Base-by-base conservation (phyloP, 2,113 vertebrate species). In the Romanogobio albipinnatus region DNA sequence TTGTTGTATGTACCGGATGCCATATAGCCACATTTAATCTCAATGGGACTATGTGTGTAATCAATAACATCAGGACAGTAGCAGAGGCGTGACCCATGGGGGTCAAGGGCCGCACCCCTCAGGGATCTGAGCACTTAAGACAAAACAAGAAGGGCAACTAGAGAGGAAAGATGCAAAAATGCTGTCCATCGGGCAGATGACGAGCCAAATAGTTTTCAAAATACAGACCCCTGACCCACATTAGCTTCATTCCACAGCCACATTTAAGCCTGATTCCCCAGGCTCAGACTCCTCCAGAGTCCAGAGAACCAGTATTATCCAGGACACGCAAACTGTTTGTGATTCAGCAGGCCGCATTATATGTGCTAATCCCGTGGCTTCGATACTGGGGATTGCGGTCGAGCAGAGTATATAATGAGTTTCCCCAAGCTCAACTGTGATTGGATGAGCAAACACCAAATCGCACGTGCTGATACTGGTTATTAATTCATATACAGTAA, bases 331-430 rank as follows among this genome's bases (percentile, higher is more conserved):
- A 33, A 62, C 43, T 26, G 33, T 66, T 76, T 82, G 71, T 45
- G 51, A 82, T 66, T 76, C 80, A n/a, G 39, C 45, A 81, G 59
- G 61, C 80, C 51, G 71, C 62, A 77, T 77, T 86, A 82, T 73
- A 68, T 77, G 59, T 70, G 62, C 77, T 51, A 79, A 71, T 75
- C 74, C 68, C 11, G 22, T 26, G 79, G 79, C 70, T 77, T 68
- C 39, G 82, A 59, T 39, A 36, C 43, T 56, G 24, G 13, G 59
- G 56, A 76, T 43, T 56, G 58, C 59, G 59, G 29, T 36, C 49
- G 10, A 49, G 39, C 49, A 19, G 66, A 39, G 76, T 61, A 33
- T 43, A 77, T 49, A 77, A 76, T 33, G 33, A 51, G 11, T 58
- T 75, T 81, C 61, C 22, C 17, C 43, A 64, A 74, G 39, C 39